These are phyloP conservation scores for Gonatopus flavifemur DNA, from an alignment of 1,140 invertebrate species.

Conservation along the genomic window DNA sequence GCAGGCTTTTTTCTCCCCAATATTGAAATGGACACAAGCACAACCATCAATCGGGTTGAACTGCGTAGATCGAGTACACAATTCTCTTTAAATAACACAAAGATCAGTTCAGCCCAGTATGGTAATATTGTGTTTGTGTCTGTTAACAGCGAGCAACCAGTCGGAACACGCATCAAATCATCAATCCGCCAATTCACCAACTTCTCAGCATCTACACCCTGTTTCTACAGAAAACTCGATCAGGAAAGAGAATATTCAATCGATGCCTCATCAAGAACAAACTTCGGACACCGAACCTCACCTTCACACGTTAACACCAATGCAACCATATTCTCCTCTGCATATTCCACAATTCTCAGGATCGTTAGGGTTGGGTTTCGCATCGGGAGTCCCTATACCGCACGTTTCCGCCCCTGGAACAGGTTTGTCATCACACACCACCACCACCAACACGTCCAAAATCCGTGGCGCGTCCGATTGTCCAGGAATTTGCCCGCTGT, in stretches of 20 bases:
- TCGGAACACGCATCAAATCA: constrained; percentile 38
- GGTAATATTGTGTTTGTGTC: constrained; percentile 54
- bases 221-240: constrained; percentile 26
- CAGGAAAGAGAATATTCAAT: too few relatives aligned
- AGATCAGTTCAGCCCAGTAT: constrained; percentile 50
- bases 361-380: constrained; percentile 30
- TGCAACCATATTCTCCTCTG: constrained; percentile 52
- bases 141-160: constrained; percentile 44
- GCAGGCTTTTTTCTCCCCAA: constrained; percentile 18
- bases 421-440: constrained; percentile 10
- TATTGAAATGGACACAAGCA: constrained; percentile 49
- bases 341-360: constrained; percentile 52
- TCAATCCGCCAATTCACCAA: constrained; percentile 31
- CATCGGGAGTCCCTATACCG: constrained; percentile 21
- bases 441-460: constrained; percentile 34
- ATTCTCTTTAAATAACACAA: constrained; percentile 21
- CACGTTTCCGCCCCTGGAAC: constrained; percentile 15
- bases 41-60: constrained; percentile 53
- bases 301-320: constrained; percentile 49
- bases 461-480: constrained; percentile 64
- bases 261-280: constrained; percentile 29
- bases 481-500: constrained; percentile 65
- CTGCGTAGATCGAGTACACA: constrained; percentile 29
- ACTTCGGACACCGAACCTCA: constrained; percentile 40
- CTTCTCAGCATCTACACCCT: constrained; percentile 30